A percentile compares a stretch with the other conserved stretches of the same genome.
These are phyloP conservation scores for Torymus auratus DNA, from an alignment of 2,888 invertebrate species.

Conservation along the genomic window DNA sequence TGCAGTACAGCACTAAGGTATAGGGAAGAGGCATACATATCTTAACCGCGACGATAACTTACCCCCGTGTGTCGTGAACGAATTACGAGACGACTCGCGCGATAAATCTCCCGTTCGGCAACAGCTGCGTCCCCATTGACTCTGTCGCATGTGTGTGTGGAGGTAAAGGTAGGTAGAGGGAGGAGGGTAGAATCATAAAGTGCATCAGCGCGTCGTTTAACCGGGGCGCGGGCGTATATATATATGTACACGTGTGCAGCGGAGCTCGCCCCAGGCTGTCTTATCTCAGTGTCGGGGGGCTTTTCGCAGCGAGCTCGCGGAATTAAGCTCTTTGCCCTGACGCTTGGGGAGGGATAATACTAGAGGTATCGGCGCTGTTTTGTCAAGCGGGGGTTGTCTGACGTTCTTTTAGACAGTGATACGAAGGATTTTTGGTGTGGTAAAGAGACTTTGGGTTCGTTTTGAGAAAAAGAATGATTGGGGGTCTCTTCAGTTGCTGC, in stretches of 20 bases:
- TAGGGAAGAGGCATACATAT: slow-evolving; percentile 33
- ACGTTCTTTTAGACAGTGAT: no score
- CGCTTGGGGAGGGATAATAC: neutral
- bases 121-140: slow-evolving; percentile 55
- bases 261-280: slow-evolving; percentile 4
- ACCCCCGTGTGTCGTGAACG: slow-evolving; percentile 49
- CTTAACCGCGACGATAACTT: slow-evolving; percentile 55
- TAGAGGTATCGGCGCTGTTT: no score
- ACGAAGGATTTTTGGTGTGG: no score
- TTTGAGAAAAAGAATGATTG: no score
- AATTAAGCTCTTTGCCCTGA: neutral
- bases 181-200: slow-evolving; percentile 42
- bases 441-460: no score
- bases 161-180: neutral
- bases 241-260: neutral
- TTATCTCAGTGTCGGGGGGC: slow-evolving; percentile 12
- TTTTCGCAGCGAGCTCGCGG: neutral
- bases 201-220: slow-evolving; percentile 29
- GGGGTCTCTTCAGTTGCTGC: no score
- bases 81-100: slow-evolving; percentile 51
- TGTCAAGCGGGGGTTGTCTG: no score
- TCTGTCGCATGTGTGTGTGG: neutral
- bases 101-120: slow-evolving; percentile 56
- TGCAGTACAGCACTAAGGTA: neutral
- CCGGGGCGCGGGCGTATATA: neutral